phyloP scores from a whole-genome alignment of 2,797 vertebrate genomes.

The Bradypus variegatus region DNA sequence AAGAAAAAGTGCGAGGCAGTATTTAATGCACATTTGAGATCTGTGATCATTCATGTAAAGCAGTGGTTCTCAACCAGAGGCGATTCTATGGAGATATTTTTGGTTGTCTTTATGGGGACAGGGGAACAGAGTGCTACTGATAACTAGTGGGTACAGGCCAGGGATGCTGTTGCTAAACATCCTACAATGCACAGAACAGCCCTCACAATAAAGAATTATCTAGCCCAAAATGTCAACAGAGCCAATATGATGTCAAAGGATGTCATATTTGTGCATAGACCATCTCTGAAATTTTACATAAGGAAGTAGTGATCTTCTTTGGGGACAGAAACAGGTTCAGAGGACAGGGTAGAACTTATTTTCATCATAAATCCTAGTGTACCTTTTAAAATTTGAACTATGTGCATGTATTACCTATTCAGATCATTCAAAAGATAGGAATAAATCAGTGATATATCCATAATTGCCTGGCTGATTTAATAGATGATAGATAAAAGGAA shows the following conservation, averaged over 20 bases:
- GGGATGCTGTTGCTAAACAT: not conserved
- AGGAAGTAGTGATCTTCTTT: not conserved
- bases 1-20: not conserved
- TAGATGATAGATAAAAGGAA: not conserved
- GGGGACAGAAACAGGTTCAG: not conserved
- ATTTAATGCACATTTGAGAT: not conserved
- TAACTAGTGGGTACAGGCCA: not conserved
- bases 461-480: not conserved
- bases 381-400: not conserved
- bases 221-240: not conserved
- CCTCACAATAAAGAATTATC: not conserved
- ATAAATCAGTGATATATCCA: not conserved
- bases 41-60: not conserved
- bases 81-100: not conserved
- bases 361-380: not conserved
- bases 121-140: not conserved
- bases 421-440: not conserved
- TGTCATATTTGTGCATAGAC: not conserved
- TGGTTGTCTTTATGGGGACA: not conserved
- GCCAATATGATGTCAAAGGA: not conserved
- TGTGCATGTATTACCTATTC: not conserved
- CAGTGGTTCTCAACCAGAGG: not conserved
- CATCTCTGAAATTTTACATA: not conserved
- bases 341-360: not conserved
- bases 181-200: not conserved